phyloP scores from a whole-genome alignment of 2,797 vertebrate species.

The Botia kubotai region DNA sequence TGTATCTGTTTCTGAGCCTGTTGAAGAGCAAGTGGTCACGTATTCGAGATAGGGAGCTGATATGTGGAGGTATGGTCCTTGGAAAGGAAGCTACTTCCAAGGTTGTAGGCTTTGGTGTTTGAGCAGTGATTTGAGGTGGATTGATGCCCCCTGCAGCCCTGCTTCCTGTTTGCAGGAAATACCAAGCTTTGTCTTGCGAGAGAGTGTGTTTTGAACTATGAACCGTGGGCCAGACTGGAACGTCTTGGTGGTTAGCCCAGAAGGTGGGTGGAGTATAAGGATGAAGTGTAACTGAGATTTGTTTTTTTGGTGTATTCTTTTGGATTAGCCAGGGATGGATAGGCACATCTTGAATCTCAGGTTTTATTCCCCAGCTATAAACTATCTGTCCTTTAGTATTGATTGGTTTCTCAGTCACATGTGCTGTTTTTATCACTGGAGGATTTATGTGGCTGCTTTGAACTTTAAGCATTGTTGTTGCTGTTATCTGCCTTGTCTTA shows the following conservation, averaged over 20 bases:
- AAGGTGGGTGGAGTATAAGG: conserved; percentile 45
- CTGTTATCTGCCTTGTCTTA: conserved; percentile 21
- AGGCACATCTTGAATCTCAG: conserved; percentile 64
- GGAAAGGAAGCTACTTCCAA: conserved; percentile 35
- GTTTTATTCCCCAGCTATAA: conserved; percentile 54
- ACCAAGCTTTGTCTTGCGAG: conserved; percentile 65
- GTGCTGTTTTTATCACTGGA: conserved; percentile 31
- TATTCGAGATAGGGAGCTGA: conserved; percentile 42
- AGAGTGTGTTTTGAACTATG: conserved; percentile 61
- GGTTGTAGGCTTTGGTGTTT: conserved; percentile 72
- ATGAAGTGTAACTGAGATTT: conserved; percentile 53
- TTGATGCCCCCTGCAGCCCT: conserved; percentile 71
- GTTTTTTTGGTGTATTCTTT: conserved; percentile 56
- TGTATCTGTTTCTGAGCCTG: conserved; percentile 79
- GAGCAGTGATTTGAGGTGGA: conserved; percentile 75
- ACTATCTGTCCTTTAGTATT: conserved; percentile 46
- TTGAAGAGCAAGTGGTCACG: conserved; percentile 74
- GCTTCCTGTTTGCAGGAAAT: conserved; percentile 63
- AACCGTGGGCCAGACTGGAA: conserved; percentile 55
- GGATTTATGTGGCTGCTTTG: conserved; percentile 33
- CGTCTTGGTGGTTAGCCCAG: conserved; percentile 43
- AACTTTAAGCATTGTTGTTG: conserved; percentile 36
- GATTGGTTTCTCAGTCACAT: conserved; percentile 57
- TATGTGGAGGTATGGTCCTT: conserved; percentile 44
- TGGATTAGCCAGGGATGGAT: conserved; percentile 76